phyloP scores from a whole-genome alignment of 2,888 invertebrate species.

The Ormyrus nitidulus region DNA sequence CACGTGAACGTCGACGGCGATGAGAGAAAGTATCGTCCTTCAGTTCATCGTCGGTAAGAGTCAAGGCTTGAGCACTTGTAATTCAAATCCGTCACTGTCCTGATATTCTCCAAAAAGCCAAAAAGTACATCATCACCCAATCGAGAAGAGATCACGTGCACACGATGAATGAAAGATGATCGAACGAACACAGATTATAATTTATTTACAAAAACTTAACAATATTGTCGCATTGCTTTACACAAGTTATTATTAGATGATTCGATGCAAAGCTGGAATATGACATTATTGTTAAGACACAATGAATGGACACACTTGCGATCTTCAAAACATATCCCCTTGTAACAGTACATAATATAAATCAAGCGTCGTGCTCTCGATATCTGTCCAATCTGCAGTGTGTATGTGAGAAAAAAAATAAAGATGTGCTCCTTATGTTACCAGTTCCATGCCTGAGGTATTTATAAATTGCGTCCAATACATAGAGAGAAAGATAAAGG shows the following conservation, averaged over 20 bases:
- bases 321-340: constrained; percentile 17
- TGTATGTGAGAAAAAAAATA: constrained; percentile 26
- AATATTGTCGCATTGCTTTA: constrained; percentile 40
- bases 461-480: constrained; percentile 20
- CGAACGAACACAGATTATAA: constrained; percentile 33
- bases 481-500: constrained; percentile 17
- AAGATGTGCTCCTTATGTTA: constrained; percentile 44
- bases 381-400: constrained; percentile 22
- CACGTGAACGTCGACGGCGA: constrained; percentile 50
- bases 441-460: constrained; percentile 48
- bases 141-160: constrained; percentile 27
- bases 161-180: constrained; percentile 44
- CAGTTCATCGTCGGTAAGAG: constrained; percentile 21
- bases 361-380: constrained; percentile 48
- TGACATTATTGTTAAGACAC: constrained; percentile 44
- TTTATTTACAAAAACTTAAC: constrained; percentile 48
- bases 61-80: constrained; percentile 10
- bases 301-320: constrained; percentile 19
- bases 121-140: constrained; percentile 16
- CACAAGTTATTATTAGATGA: constrained; percentile 12
- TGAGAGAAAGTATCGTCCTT: constrained; percentile 37
- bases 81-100: constrained; percentile 23
- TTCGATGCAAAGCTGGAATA: constrained; percentile 40
- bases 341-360: not conserved
- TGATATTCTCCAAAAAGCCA: constrained; percentile 21